phyloP scores from a whole-genome alignment of 30 jellyfish, hydroid and myxozoan species.

The Pseudorhiza aurosa region DNA sequence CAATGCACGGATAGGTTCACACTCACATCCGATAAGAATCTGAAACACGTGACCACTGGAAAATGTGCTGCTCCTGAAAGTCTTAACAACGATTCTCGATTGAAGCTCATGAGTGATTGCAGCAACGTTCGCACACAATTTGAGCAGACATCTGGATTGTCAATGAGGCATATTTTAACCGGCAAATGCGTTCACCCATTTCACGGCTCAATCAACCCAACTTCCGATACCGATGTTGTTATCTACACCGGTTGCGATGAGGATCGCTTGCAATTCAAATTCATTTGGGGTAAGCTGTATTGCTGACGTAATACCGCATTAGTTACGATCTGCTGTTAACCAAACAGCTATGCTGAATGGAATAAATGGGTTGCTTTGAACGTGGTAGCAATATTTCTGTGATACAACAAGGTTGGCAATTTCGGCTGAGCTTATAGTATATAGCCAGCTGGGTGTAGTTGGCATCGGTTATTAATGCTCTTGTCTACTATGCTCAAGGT shows the following conservation, averaged over 20 bases:
- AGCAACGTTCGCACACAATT: slow-evolving; percentile 16
- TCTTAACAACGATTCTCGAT: background rate
- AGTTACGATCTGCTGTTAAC: no score
- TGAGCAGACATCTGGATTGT: slow-evolving; percentile 25
- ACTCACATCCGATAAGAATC: slow-evolving; percentile 4
- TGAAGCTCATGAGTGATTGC: slow-evolving; percentile 37
- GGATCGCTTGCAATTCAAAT: slow-evolving; percentile 53
- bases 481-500: no score
- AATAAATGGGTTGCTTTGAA: no score
- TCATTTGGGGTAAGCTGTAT: slow-evolving; percentile 56
- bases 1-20: slow-evolving; percentile 44
- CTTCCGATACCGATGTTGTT: slow-evolving; percentile 31
- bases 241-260: slow-evolving; percentile 51
- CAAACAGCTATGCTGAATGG: no score
- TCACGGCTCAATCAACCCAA: slow-evolving; percentile 32
- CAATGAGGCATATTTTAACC: slow-evolving; percentile 48
- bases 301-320: no score
- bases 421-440: no score
- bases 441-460: no score
- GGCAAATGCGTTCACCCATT: slow-evolving; percentile 76
- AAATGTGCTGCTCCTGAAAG: slow-evolving; percentile 55
- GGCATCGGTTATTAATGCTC: no score
- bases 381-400: no score
- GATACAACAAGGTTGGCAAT: no score
- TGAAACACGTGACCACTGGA: slow-evolving; percentile 42